Conservation (phyloP, 1,140 invertebrate species). For the Cotesia typhae region DNA sequence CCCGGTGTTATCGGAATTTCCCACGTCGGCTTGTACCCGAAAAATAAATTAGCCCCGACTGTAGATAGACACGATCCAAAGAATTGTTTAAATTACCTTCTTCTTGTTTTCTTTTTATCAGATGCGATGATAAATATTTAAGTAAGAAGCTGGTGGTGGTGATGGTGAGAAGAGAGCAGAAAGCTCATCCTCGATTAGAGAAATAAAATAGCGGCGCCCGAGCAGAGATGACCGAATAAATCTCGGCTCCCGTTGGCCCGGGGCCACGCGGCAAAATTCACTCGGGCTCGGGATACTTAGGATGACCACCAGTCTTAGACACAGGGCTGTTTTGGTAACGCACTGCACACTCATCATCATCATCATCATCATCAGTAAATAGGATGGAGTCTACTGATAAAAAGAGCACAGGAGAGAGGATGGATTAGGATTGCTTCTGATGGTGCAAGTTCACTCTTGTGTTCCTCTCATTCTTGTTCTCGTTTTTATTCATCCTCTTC, state of each 20-base stretch:
- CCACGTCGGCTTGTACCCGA: not conserved
- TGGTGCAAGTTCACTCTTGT: too few species aligned
- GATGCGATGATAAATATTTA: not conserved
- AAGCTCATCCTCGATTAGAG: constrained; percentile 33
- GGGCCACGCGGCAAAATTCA: constrained; percentile 47
- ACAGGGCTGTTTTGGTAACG: constrained; percentile 45
- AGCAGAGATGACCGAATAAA: constrained; percentile 60
- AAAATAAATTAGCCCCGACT: constrained; percentile 4
- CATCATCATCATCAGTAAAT: not conserved
- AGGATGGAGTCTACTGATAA: not conserved
- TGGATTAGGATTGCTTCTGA: not conserved
- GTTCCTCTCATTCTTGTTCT: not conserved
- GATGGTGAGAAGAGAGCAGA: constrained; percentile 27
- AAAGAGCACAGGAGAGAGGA: not conserved
- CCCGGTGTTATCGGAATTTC: constrained; percentile 12
- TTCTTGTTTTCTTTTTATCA: too few species aligned
- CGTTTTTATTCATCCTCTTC: constrained; percentile 31
- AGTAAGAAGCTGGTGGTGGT: constrained; percentile 18
- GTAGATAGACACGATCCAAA: not conserved
- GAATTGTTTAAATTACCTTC: not conserved
- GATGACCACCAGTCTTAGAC: constrained; percentile 35
- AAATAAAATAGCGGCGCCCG: constrained; percentile 38
- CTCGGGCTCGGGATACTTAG: constrained; percentile 44
- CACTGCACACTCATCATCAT: constrained; percentile 39
- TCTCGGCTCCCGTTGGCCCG: constrained; percentile 64